Conservation (phyloP, 2,888 invertebrate species). For the Hyalella azteca region DNA sequence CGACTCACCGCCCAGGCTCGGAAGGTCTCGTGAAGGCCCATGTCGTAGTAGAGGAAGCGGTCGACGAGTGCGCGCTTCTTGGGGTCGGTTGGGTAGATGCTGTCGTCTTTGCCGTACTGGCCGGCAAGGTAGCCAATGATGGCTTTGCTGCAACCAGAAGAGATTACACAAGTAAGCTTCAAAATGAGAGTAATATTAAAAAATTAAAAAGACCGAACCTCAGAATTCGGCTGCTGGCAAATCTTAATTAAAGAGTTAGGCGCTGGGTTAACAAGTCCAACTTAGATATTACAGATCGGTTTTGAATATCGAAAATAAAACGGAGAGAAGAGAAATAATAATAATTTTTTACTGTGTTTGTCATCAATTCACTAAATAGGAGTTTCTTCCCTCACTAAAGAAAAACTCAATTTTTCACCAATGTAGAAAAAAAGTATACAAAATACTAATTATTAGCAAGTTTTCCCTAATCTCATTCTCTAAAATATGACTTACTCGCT, state of each 20-base stretch:
- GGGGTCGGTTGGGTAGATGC: slow-evolving; percentile 75
- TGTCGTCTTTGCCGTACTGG: slow-evolving; percentile 75
- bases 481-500: too few relatives aligned
- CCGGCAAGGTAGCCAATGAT: slow-evolving; percentile 80
- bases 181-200: not conserved
- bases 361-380: too few relatives aligned
- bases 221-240: not conserved
- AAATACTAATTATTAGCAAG: too few relatives aligned
- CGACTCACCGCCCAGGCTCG: slow-evolving; percentile 65
- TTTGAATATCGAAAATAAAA: not conserved
- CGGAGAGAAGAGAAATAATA: too few relatives aligned
- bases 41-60: slow-evolving; percentile 78
- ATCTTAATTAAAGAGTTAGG: not conserved
- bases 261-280: not conserved
- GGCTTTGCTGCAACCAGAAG: slow-evolving; percentile 72
- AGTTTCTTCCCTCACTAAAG: too few relatives aligned
- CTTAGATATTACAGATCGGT: not conserved
- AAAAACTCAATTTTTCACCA: too few relatives aligned
- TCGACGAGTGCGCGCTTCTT: slow-evolving; percentile 76
- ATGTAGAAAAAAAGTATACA: too few relatives aligned
- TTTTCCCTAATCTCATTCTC: too few relatives aligned
- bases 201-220: not conserved
- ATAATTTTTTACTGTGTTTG: too few relatives aligned
- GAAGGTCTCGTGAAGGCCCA: slow-evolving; percentile 76
- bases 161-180: too few relatives aligned